phyloP scores from a whole-genome alignment of 2,797 vertebrate genomes.

The Mormyrops attenuatus region DNA sequence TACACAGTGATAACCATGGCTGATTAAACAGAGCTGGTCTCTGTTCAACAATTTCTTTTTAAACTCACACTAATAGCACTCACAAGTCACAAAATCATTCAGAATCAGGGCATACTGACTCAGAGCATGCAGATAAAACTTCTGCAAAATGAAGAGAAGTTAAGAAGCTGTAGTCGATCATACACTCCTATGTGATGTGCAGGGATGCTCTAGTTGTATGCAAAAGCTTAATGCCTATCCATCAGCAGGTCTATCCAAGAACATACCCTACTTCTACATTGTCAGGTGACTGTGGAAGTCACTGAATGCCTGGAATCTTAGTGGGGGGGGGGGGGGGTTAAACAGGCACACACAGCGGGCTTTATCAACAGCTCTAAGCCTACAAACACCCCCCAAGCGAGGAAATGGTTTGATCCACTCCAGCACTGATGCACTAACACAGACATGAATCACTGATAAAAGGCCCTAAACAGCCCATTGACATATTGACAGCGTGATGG shows the following conservation, averaged over 20 bases:
- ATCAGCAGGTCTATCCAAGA: neutral
- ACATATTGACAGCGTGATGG: neutral
- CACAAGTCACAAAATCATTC: neutral
- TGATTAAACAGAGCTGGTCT: neutral
- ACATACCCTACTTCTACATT: neutral
- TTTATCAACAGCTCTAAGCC: neutral
- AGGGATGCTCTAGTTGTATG: neutral
- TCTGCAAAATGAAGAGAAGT: neutral
- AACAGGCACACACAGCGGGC: neutral
- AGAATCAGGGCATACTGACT: neutral
- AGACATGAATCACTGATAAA: neutral
- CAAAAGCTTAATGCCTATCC: neutral
- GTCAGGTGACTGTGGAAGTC: neutral
- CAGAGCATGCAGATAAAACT: neutral
- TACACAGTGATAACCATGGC: neutral
- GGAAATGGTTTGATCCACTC: neutral
- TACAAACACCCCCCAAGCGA: neutral
- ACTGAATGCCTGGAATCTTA: neutral
- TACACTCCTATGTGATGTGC: neutral
- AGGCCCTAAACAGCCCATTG: neutral
- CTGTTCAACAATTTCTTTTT: neutral
- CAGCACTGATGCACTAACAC: neutral
- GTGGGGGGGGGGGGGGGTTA: neutral
- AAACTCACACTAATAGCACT: neutral
- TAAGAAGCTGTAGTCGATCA: neutral